These are phyloP conservation scores for Physella acuta DNA, from an alignment of 1,140 invertebrate genomes.

Conservation along the genomic window DNA sequence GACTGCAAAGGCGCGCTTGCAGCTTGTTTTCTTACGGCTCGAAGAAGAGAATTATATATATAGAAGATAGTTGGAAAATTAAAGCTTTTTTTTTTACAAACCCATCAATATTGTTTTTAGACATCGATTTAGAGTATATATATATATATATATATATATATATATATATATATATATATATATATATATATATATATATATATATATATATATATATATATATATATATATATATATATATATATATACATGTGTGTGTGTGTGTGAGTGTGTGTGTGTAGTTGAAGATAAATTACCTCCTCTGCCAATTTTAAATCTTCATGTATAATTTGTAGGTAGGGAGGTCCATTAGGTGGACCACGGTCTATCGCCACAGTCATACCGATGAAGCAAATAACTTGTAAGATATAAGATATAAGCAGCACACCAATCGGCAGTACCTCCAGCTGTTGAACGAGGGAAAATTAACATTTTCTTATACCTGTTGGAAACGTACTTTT, in stretches of 20 bases:
- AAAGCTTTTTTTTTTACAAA: background rate
- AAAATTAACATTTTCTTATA: too few species aligned
- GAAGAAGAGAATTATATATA: too few species aligned
- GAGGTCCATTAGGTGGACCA: background rate
- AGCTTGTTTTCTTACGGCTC: too few species aligned
- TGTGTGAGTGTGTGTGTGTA: background rate
- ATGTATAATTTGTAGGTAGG: background rate
- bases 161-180: background rate
- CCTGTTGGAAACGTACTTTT: too few species aligned
- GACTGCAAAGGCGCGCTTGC: too few species aligned
- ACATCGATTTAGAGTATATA: background rate
- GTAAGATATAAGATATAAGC: background rate
- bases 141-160: background rate
- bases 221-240: background rate
- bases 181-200: background rate
- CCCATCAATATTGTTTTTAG: background rate
- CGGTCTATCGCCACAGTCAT: background rate
- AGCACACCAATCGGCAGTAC: background rate
- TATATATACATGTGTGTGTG: background rate
- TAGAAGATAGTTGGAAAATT: background rate
- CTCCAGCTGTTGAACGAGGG: background rate
- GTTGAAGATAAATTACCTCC: background rate
- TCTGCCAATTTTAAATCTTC: too few species aligned
- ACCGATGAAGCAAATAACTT: background rate
- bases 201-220: background rate